These are phyloP conservation scores for Tylochromis polylepis DNA, from an alignment of 2,113 vertebrate species.

Conservation along the genomic window DNA sequence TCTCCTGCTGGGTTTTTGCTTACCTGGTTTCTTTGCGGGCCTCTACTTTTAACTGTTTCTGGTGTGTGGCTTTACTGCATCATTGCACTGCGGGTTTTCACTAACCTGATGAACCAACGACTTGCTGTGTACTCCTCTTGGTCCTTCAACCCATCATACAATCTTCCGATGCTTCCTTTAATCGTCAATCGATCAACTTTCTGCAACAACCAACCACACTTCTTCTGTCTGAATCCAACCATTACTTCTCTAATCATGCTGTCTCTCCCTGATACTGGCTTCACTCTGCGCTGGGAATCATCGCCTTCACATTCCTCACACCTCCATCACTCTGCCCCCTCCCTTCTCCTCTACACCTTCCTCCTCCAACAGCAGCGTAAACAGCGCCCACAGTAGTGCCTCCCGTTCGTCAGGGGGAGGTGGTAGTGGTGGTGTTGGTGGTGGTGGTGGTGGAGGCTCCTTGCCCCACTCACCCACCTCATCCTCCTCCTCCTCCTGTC, in stretches of 20 bases:
- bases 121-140: not conserved
- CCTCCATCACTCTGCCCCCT: not conserved
- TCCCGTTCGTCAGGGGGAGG: slow-evolving; percentile 80
- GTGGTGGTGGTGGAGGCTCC: slow-evolving; percentile 65
- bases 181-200: not conserved
- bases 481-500: slow-evolving; percentile 82
- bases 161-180: not conserved
- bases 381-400: slow-evolving; percentile 86
- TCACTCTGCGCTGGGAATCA: not conserved
- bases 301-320: not conserved
- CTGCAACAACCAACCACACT: not conserved
- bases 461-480: slow-evolving; percentile 78
- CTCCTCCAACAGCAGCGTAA: slow-evolving; percentile 78
- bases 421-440: slow-evolving; percentile 26
- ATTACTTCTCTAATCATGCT: not conserved
- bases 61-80: not conserved
- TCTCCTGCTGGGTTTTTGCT: not conserved
- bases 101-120: slow-evolving; percentile 13
- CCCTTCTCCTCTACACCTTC: slow-evolving; percentile 4
- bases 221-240: not conserved
- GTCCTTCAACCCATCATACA: not conserved
- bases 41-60: slow-evolving; percentile 16
- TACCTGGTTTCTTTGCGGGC: not conserved
- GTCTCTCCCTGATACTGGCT: not conserved
- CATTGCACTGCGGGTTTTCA: not conserved